phyloP scores from a whole-genome alignment of 92 coral and sea anemone species.

The Epizoanthus scotinus region DNA sequence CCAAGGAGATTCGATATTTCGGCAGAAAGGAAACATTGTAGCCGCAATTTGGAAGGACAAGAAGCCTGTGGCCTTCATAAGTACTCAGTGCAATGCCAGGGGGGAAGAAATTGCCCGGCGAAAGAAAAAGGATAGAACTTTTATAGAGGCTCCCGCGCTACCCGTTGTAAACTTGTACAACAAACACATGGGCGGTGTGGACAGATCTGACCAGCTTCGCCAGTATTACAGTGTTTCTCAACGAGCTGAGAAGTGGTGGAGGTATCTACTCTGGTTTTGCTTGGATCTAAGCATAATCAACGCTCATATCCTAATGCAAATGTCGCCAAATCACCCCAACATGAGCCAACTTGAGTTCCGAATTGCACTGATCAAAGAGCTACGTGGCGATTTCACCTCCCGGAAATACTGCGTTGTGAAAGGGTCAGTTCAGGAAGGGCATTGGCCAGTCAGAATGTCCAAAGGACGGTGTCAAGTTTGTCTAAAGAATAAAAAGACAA shows the following conservation, averaged over 20 bases:
- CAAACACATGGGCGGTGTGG: conserved; percentile 25
- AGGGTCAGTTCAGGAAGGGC: neutral
- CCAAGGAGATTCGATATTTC: conserved; percentile 43
- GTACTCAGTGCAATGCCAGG: conserved; percentile 31
- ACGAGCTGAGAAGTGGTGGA: conserved; percentile 27
- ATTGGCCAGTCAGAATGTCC: conserved; percentile 18
- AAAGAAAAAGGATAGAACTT: conserved; percentile 12
- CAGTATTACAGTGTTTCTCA: neutral
- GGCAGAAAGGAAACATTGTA: conserved; percentile 29
- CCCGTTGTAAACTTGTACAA: neutral
- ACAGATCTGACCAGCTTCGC: conserved; percentile 15
- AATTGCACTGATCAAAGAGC: conserved; percentile 14
- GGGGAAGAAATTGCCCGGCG: neutral
- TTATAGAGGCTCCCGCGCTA: neutral
- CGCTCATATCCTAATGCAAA: conserved; percentile 35
- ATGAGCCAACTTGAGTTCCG: conserved; percentile 27
- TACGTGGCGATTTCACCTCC: neutral
- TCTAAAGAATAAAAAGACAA: conserved; percentile 23
- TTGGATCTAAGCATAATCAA: conserved; percentile 11
- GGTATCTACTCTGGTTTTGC: conserved; percentile 5
- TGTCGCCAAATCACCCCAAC: conserved; percentile 23
- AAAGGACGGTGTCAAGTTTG: conserved; percentile 35
- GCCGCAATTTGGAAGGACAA: conserved; percentile 63
- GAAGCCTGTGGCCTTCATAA: conserved; percentile 46
- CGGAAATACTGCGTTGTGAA: neutral